Conservation (phyloP, 2,797 vertebrate genomes). For the Enteromius trimaculatus region DNA sequence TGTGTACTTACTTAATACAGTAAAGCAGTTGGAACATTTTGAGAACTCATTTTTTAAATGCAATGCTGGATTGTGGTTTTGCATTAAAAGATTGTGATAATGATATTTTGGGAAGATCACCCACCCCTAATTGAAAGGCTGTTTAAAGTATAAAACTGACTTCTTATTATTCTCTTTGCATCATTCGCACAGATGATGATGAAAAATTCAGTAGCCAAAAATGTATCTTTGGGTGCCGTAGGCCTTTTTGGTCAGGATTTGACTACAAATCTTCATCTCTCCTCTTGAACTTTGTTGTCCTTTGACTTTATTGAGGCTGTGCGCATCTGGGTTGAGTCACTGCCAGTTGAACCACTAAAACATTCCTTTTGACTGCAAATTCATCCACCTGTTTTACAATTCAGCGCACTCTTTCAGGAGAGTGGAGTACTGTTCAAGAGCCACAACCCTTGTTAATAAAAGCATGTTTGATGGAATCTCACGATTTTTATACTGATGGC, state of each 20-base stretch:
- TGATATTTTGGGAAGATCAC: too few species aligned
- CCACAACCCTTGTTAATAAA: slow-evolving; percentile 33
- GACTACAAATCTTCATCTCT: neutral
- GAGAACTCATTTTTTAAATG: too few species aligned
- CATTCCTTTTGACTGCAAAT: slow-evolving; percentile 27
- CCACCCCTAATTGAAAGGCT: too few species aligned
- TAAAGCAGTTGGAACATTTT: too few species aligned
- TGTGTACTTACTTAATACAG: too few species aligned
- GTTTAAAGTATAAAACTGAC: too few species aligned
- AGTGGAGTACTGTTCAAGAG: slow-evolving; percentile 11
- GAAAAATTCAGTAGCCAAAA: neutral
- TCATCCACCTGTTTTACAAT: slow-evolving; percentile 23
- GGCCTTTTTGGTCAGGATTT: neutral
- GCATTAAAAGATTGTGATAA: too few species aligned
- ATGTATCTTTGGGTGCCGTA: neutral
- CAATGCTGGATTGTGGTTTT: too few species aligned
- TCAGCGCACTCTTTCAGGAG: slow-evolving; percentile 17
- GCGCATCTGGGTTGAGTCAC: slow-evolving; percentile 1
- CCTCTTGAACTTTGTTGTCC: neutral
- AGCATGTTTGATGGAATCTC: slow-evolving; percentile 25
- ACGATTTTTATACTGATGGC: slow-evolving; percentile 38
- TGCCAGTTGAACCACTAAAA: slow-evolving; percentile 20
- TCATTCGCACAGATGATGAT: neutral
- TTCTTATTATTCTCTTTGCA: neutral
- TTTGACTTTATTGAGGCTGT: slow-evolving; percentile 23